Evolutionary conservation across 2,797 vertebrate species (phyloP), one percentile per base, ranked within the genome.

Genomic region (Phylloscopus collybita): DNA sequence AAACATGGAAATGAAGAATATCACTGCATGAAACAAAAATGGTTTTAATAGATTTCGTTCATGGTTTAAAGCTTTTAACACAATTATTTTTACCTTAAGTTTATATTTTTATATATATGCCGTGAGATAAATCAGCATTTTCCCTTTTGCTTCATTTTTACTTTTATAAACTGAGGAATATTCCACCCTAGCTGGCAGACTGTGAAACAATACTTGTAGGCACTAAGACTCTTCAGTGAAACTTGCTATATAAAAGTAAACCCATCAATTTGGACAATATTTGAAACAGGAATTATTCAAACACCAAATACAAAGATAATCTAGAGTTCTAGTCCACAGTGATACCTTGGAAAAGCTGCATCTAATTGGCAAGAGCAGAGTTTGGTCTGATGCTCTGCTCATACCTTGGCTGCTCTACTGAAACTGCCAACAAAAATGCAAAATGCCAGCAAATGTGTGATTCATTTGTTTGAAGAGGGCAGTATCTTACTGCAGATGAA

Each of bases 1-100:
- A 73, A 75, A 74, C 16, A 65, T 7, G n/a, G 50, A 96, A 92
- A 91, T 32, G 20, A 80, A 97, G 32, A 92, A 4, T 44, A 86
- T 21, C 10, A 50, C 25, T 73, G 17, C 27, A 73, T 67, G 76
- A 74, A 89, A 84, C 12, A 44, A 67, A 47, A 81, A 16, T 5
- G 26, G 38, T 71, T 96, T 57, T 36, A 74, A 8, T 36, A 66
- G 16, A 44, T 51, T 66, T 88, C 65, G 6, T 54, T 82, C 20
- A 61, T 3, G 4, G 40, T 19, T 90, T 67, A 89, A 74, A 85
- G 29, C 20, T 80, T 88, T 62, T 59, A 89, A 78, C 10, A 75
- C 5, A 45, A 36, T 29, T n/a, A 3, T 57, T 67, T 86, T 42
- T 38, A 10, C 40, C 20, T 69, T 25, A 47, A 8, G 20, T 65